A percentile compares a stretch with the other conserved stretches of the same genome.
Evolutionary conservation across 2,888 invertebrate species (phyloP).

Genomic region (Erebia aethiops): DNA sequence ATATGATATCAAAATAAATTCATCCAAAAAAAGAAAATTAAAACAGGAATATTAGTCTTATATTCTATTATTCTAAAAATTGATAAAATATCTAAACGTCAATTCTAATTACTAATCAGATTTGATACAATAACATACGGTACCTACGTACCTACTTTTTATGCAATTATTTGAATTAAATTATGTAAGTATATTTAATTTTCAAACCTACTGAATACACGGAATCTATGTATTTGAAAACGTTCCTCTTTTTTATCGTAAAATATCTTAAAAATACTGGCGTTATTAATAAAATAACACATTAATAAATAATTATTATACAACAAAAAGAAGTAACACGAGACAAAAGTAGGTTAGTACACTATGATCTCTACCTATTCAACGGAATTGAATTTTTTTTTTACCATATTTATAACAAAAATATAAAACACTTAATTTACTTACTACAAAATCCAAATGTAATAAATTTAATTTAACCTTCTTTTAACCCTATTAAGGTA

Average conservation of each 20-base stretch:
- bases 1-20: slow-evolving; percentile 73
- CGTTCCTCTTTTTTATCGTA: slow-evolving; percentile 11
- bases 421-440: no score
- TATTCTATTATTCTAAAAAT: slow-evolving; percentile 59
- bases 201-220: slow-evolving; percentile 16
- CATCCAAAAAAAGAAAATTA: slow-evolving; percentile 68
- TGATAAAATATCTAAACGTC: slow-evolving; percentile 71
- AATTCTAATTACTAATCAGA: slow-evolving; percentile 63
- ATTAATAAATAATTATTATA: background rate
- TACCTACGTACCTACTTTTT: slow-evolving; percentile 36
- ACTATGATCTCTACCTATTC: slow-evolving; percentile 17
- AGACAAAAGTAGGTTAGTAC: background rate
- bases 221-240: background rate
- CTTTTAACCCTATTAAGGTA: no score
- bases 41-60: slow-evolving; percentile 48
- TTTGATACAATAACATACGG: slow-evolving; percentile 46
- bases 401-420: no score
- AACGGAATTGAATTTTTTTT: background rate
- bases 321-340: background rate
- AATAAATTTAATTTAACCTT: no score
- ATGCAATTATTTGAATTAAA: slow-evolving; percentile 26
- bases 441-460: no score
- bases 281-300: background rate
- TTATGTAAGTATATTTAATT: slow-evolving; percentile 13
- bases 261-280: slow-evolving; percentile 3